Percentiles rank a stretch among this genome's conserved stretches.
Evolutionary conservation across 1,140 invertebrate genomes (phyloP).

Genomic region (Parapsyche elsis): DNA sequence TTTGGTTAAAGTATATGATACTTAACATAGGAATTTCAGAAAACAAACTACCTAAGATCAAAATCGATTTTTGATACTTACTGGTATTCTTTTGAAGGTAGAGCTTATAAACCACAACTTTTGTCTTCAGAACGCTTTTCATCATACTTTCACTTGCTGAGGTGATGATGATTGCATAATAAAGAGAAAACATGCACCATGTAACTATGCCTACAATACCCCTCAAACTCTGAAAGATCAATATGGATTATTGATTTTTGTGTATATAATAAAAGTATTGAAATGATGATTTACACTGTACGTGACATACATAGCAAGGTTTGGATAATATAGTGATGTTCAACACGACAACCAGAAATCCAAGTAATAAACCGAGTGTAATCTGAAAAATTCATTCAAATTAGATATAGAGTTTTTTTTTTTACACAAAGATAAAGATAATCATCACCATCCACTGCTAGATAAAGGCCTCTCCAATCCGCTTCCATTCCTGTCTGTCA

Average conservation of each 20-base stretch:
- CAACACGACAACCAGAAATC: neutral
- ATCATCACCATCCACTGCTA: too few species aligned
- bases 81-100: neutral
- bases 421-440: too few species aligned
- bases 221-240: neutral
- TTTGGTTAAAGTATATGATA: too few species aligned
- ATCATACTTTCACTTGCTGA: neutral
- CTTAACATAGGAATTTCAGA: too few species aligned
- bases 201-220: neutral
- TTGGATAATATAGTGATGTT: neutral
- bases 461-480: too few species aligned
- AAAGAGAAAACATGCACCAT: neutral
- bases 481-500: too few species aligned
- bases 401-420: neutral
- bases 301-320: neutral
- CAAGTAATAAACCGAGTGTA: neutral
- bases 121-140: neutral
- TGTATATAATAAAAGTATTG: too few species aligned
- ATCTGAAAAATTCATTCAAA: neutral
- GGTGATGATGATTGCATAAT: neutral
- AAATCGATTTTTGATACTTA: neutral
- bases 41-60: too few species aligned
- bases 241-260: neutral
- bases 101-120: neutral
- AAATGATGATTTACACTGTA: neutral